A percentile compares a stretch with the other conserved stretches of the same genome.
These are phyloP conservation scores for Conger conger DNA, from an alignment of 2,113 vertebrate species.

Conservation along the genomic window DNA sequence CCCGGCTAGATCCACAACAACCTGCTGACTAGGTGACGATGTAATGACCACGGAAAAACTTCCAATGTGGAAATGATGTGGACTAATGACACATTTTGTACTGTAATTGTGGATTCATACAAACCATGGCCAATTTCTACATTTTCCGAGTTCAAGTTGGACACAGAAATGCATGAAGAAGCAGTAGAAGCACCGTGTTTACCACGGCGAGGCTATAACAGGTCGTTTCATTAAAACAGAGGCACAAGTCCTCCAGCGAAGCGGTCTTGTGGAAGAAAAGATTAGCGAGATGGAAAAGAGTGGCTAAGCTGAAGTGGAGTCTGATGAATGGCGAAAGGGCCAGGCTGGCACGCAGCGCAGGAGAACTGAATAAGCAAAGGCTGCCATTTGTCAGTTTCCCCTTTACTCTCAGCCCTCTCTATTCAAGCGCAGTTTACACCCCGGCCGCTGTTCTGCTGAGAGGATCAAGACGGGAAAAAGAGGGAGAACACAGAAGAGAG, in stretches of 20 bases:
- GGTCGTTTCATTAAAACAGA: not conserved
- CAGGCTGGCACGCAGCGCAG: not conserved
- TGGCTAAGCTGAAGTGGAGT: not conserved
- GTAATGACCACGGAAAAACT: not conserved
- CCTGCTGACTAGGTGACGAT: not conserved
- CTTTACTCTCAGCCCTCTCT: conserved; percentile 33
- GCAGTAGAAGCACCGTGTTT: not conserved
- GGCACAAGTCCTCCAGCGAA: not conserved
- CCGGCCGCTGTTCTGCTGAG: conserved; percentile 30
- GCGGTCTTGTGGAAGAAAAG: not conserved
- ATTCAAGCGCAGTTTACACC: not conserved
- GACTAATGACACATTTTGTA: not conserved
- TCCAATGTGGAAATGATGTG: not conserved
- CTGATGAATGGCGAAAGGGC: not conserved
- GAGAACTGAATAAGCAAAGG: not conserved
- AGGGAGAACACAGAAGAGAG: not conserved
- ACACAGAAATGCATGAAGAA: not conserved
- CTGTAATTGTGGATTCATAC: not conserved
- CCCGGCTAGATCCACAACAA: not conserved
- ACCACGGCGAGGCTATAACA: not conserved
- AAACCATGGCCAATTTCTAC: not conserved
- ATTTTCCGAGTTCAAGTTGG: not conserved
- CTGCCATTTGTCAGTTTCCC: conserved; percentile 1
- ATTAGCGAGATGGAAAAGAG: not conserved
- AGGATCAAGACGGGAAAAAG: not conserved